Percentiles rank a stretch among this genome's conserved stretches.
Conservation (phyloP, 2,113 vertebrate species). For the Pongo abelii region DNA sequence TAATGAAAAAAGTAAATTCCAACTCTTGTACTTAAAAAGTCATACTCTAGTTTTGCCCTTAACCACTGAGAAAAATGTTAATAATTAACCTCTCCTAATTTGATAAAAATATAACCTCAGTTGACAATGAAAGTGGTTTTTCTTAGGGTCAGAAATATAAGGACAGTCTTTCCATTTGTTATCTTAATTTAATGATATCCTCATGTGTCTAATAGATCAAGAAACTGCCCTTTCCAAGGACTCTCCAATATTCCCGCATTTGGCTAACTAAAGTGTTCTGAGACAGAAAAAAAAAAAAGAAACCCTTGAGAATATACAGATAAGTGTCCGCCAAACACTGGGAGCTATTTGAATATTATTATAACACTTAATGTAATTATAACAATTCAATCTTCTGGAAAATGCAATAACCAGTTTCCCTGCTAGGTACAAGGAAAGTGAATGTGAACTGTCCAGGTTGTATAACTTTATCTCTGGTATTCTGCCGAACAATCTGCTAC, state of each 20-base stretch:
- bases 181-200: not conserved
- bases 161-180: not conserved
- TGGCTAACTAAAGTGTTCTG: not conserved
- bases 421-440: not conserved
- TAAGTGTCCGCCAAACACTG: not conserved
- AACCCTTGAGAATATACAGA: not conserved
- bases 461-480: not conserved
- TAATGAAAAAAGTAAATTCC: not conserved
- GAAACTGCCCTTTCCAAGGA: not conserved
- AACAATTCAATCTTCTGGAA: slow-evolving; percentile 45
- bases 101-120: not conserved
- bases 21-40: not conserved
- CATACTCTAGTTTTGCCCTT: not conserved
- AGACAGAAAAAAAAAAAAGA: not conserved
- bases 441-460: not conserved
- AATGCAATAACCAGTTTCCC: slow-evolving; percentile 17
- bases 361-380: slow-evolving; percentile 28
- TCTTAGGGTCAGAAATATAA: not conserved
- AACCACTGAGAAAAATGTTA: not conserved
- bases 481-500: not conserved
- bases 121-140: not conserved
- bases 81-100: not conserved
- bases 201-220: not conserved
- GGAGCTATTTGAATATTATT: slow-evolving; percentile 55
- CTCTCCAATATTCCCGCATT: not conserved